These are phyloP conservation scores for Oscheius onirici DNA, from an alignment of 2,888 invertebrate species.

Conservation along the genomic window DNA sequence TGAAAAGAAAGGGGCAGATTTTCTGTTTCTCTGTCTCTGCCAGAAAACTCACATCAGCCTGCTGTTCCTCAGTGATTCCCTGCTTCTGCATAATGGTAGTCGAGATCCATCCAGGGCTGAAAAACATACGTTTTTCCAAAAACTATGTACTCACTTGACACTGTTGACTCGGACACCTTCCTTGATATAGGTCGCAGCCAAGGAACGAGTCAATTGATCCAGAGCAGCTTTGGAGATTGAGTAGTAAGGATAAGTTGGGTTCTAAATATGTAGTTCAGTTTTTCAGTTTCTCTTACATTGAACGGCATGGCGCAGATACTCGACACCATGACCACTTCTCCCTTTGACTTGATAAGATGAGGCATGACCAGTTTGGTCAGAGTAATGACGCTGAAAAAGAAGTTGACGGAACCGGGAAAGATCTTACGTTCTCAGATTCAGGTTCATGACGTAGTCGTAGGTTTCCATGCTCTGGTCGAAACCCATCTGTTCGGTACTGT, in stretches of 20 bases:
- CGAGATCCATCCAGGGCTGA: conserved; percentile 22
- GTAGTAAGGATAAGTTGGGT: conserved; percentile 19
- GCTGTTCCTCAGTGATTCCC: conserved; percentile 13
- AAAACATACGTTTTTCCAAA: not conserved
- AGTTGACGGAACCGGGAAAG: not conserved
- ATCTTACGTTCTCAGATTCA: conserved; percentile 15
- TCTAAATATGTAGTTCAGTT: not conserved
- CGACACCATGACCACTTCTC: conserved; percentile 41
- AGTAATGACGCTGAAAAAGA: conserved; percentile 36
- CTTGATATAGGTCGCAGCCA: conserved; percentile 22
- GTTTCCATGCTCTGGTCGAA: conserved; percentile 20
- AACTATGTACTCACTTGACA: conserved; percentile 24
- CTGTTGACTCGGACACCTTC: conserved; percentile 29
- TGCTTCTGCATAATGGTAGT: conserved; percentile 29
- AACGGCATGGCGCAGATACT: conserved; percentile 28
- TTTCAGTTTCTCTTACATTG: not conserved
- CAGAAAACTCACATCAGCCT: not conserved
- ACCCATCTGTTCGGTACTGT: conserved; percentile 2
- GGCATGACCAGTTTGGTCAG: conserved; percentile 38
- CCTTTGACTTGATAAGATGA: conserved; percentile 32
- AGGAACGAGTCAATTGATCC: conserved; percentile 28
- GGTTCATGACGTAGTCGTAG: conserved; percentile 15
- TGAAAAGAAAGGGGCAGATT: not conserved
- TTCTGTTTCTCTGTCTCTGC: too few species aligned
- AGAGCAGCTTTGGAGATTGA: conserved; percentile 30